Evolutionary conservation across 2,888 invertebrate genomes (phyloP).

Genomic region (Amorpha juglandis): DNA sequence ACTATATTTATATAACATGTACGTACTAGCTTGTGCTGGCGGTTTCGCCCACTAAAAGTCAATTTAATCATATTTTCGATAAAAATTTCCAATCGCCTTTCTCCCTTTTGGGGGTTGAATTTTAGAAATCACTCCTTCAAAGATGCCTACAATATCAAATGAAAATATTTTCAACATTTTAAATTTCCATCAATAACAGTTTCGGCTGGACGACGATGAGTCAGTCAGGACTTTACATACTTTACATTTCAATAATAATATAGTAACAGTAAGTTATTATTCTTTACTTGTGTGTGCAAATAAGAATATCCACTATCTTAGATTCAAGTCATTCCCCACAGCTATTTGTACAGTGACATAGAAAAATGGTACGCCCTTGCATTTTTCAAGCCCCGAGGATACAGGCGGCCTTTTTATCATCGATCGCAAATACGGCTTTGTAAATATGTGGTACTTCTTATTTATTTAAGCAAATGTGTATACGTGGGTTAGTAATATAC

Average conservation of each 20-base stretch:
- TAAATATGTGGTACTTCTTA: constrained; percentile 39
- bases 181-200: too few relatives aligned
- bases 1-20: not conserved
- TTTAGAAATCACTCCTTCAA: too few relatives aligned
- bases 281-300: constrained; percentile 46
- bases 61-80: too few relatives aligned
- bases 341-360: constrained; percentile 71
- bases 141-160: too few relatives aligned
- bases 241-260: too few relatives aligned
- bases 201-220: too few relatives aligned
- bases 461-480: not conserved
- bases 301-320: constrained; percentile 59
- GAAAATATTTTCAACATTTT: too few relatives aligned
- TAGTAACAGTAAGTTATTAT: not conserved
- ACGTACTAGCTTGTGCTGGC: too few relatives aligned
- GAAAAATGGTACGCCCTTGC: constrained; percentile 65
- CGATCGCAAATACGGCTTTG: constrained; percentile 50
- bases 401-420: constrained; percentile 55
- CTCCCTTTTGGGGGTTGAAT: too few relatives aligned
- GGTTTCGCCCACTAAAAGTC: too few relatives aligned
- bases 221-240: too few relatives aligned
- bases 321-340: constrained; percentile 65
- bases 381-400: constrained; percentile 58
- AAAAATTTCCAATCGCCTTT: too few relatives aligned
- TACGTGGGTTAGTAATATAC: not conserved